Percentiles rank a stretch among this genome's conserved stretches.
Conservation (phyloP, 2,888 invertebrate genomes). For the Fabriciana adippe region DNA sequence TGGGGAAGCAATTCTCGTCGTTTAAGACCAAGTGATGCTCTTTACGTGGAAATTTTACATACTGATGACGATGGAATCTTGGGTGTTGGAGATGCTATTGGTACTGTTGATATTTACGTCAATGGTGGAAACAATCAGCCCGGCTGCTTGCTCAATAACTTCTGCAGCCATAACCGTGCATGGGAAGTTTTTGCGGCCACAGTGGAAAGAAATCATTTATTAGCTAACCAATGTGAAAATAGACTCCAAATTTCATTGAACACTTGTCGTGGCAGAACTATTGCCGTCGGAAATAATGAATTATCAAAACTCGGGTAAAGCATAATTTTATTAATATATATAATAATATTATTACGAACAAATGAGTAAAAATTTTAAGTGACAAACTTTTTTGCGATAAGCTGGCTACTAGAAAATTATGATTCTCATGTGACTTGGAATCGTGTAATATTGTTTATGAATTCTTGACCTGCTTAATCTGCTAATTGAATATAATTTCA, state of each 20-base stretch:
- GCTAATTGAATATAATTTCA: no score
- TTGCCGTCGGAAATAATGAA: conserved; percentile 52
- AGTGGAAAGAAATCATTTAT: conserved; percentile 44
- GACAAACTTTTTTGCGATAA: no score
- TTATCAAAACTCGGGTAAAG: conserved; percentile 52
- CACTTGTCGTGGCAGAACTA: conserved; percentile 47
- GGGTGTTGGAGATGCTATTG: conserved; percentile 85
- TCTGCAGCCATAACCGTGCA: conserved; percentile 59
- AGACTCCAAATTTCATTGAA: conserved; percentile 49
- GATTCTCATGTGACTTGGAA: no score
- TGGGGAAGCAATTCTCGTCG: conserved; percentile 52
- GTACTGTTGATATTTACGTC: conserved; percentile 93
- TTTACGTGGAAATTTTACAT: conserved; percentile 67
- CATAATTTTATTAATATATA: conserved; percentile 10
- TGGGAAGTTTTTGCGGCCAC: conserved; percentile 57
- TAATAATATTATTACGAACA: neutral
- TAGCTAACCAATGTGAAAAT: conserved; percentile 50
- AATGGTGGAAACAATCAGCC: conserved; percentile 90
- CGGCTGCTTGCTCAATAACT: conserved; percentile 53
- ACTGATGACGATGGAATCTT: conserved; percentile 55
- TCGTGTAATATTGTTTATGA: no score
- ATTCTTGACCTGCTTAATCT: no score
- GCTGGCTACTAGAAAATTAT: no score
- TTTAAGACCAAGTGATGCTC: conserved; percentile 51
- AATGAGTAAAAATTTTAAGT: neutral